Percentiles rank a stretch among this genome's conserved stretches.
phyloP scores from a whole-genome alignment of 2,797 vertebrate genomes.

The Xiphorhynchus erythropygius region DNA sequence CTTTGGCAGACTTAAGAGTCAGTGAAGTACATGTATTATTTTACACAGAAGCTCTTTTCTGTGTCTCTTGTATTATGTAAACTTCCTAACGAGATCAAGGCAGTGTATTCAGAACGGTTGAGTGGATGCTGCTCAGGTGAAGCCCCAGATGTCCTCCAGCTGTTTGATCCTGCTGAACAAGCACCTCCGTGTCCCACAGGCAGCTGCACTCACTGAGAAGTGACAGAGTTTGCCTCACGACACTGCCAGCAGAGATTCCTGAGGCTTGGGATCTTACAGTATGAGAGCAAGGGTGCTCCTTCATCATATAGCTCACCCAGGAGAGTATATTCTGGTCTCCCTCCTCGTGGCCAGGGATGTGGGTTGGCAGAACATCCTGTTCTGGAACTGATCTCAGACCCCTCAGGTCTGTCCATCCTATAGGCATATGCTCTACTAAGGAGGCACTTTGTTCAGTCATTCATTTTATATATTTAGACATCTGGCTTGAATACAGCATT shows the following conservation, averaged over 20 bases:
- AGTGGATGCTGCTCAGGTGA: not conserved
- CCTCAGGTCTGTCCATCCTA: not conserved
- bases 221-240: not conserved
- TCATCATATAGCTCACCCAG: not conserved
- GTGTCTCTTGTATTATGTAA: not conserved
- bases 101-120: not conserved
- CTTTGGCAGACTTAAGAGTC: not conserved
- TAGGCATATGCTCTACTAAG: constrained; percentile 28
- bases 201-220: not conserved
- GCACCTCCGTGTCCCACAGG: not conserved
- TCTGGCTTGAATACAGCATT: constrained; percentile 26
- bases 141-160: not conserved
- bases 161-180: not conserved
- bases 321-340: not conserved
- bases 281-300: rapidly evolving
- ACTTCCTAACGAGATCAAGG: not conserved
- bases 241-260: not conserved
- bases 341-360: not conserved
- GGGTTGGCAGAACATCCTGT: constrained; percentile 9
- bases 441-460: constrained; percentile 48
- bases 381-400: not conserved
- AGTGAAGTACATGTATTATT: not conserved
- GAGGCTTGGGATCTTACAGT: not conserved
- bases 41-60: not conserved
- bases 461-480: constrained; percentile 66